phyloP scores from a whole-genome alignment of 1,140 invertebrate genomes.

The Drosophila nikananu region DNA sequence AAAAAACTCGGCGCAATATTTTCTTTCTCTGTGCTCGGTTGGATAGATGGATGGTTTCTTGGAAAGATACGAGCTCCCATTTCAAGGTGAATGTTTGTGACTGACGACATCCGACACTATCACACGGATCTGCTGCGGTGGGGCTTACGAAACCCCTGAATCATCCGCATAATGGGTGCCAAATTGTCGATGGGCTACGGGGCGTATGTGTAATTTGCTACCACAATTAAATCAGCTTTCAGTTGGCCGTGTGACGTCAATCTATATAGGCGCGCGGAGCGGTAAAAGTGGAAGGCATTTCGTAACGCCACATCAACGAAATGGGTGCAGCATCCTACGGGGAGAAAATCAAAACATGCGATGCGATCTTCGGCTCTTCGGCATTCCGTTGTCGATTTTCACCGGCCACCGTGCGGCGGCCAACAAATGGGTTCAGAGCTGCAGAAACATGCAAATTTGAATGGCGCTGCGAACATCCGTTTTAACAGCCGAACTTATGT shows the following conservation, averaged over 20 bases:
- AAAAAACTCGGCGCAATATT: neutral
- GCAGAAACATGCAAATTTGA: slow-evolving; percentile 38
- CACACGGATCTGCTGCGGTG: slow-evolving; percentile 65
- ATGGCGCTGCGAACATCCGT: slow-evolving; percentile 59
- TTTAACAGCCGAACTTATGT: slow-evolving; percentile 67
- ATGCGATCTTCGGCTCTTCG: slow-evolving; percentile 41
- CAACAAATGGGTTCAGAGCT: slow-evolving; percentile 65
- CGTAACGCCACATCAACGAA: slow-evolving; percentile 55
- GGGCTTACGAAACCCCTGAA: slow-evolving; percentile 69
- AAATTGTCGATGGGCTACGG: slow-evolving; percentile 41
- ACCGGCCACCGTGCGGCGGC: slow-evolving; percentile 47
- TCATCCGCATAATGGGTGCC: slow-evolving; percentile 68
- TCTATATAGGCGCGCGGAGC: slow-evolving; percentile 34
- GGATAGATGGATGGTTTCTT: slow-evolving; percentile 31
- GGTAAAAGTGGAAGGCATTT: slow-evolving; percentile 73
- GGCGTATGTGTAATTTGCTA: slow-evolving; percentile 76
- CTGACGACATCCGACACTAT: slow-evolving; percentile 47
- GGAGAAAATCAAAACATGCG: slow-evolving; percentile 61
- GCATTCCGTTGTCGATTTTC: slow-evolving; percentile 75
- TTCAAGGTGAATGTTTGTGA: slow-evolving; percentile 77
- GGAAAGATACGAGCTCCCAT: slow-evolving; percentile 48
- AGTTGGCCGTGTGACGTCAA: slow-evolving; percentile 66
- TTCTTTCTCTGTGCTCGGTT: slow-evolving; percentile 29
- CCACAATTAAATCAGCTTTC: slow-evolving; percentile 73
- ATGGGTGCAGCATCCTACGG: slow-evolving; percentile 61